A percentile compares a stretch with the other conserved stretches of the same genome.
Evolutionary conservation across 1,140 invertebrate genomes (phyloP).

Genomic region (Brachionus sp.): DNA sequence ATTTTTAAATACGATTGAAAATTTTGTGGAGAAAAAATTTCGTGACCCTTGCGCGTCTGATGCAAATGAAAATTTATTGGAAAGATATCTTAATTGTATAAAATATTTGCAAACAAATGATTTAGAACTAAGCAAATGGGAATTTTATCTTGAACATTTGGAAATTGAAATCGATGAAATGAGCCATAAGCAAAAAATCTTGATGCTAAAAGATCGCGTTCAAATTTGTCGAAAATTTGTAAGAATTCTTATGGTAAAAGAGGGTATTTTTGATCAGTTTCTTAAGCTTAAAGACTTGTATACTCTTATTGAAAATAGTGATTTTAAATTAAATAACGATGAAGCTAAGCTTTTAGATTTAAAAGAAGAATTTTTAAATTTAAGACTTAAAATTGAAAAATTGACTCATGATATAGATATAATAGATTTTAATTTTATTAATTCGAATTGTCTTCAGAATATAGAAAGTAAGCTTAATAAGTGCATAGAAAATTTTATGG

Average conservation of each 20-base stretch:
- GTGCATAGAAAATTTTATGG: background rate
- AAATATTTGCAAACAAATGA: slow-evolving; percentile 6
- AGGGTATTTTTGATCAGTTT: slow-evolving; percentile 12
- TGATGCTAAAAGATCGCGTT: background rate
- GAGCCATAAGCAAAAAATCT: background rate
- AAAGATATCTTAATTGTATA: background rate
- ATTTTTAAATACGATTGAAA: background rate
- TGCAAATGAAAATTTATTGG: background rate
- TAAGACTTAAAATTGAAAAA: slow-evolving; percentile 1
- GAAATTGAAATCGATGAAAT: background rate
- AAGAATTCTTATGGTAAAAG: background rate
- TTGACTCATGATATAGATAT: background rate
- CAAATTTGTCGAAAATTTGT: background rate
- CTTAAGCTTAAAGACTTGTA: background rate
- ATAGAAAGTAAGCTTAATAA: background rate
- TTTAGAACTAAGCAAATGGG: slow-evolving; percentile 9
- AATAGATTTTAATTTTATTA: background rate
- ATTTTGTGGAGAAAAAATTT: background rate
- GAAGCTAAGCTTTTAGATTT: background rate
- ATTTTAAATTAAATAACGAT: slow-evolving; percentile 5
- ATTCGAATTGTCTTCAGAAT: background rate
- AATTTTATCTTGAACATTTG: background rate
- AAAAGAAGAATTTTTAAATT: background rate
- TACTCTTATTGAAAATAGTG: background rate
- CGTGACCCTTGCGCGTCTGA: background rate